Base-by-base conservation (phyloP, 2,113 vertebrate genomes). In the Alethe castanea region DNA sequence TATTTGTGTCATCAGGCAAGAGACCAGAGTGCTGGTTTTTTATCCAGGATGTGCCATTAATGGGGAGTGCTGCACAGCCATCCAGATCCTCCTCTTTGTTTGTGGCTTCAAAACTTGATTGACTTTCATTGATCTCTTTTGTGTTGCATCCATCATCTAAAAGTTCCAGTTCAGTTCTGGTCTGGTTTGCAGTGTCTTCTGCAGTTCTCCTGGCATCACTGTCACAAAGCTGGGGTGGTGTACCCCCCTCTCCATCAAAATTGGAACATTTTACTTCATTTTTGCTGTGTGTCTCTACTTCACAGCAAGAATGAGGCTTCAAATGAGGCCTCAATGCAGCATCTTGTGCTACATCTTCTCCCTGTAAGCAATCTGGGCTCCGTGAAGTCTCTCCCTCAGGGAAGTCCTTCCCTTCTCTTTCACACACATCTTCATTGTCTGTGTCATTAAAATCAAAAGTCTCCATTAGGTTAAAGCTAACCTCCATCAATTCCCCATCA, bases 381-480 rank as follows among this genome's bases (percentile, higher is more conserved):
- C 57, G 87, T 38, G 73, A 88, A 77, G 85, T 19, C 6, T 28
- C 47, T 56, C 62, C 77, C 84, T 88, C 94, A n/a, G 65, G 3
- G 54, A 96, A 53, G 36, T 94, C 86, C 65, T 85, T 35, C 67
- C 14, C 59, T 11, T n/a, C 71, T 33, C 48, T 78, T 81, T 86
- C 95, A 69, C 81, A 31, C 40, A 80, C 38, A 9, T 94, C 93
- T 85, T 94, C 65, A 6, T 42, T 87, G 40, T 96, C 97, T 8
- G 72, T 61, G 36, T 97, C 97, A 83, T 70, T 97, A 65, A 96
- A 97, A 94, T 98, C 97, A 95, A 98, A 98, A 93, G 90, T 76
- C 28, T 89, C 96, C 69, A 96, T 36, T 12, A 98, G 81, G 91
- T 97, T 97, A 80, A 98, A 98, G 81, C 90, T 97, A 48, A 98